Evolutionary conservation across 2,113 vertebrate species (phyloP), one percentile per base, ranked within the genome.

Genomic region (Heterocephalus glaber): DNA sequence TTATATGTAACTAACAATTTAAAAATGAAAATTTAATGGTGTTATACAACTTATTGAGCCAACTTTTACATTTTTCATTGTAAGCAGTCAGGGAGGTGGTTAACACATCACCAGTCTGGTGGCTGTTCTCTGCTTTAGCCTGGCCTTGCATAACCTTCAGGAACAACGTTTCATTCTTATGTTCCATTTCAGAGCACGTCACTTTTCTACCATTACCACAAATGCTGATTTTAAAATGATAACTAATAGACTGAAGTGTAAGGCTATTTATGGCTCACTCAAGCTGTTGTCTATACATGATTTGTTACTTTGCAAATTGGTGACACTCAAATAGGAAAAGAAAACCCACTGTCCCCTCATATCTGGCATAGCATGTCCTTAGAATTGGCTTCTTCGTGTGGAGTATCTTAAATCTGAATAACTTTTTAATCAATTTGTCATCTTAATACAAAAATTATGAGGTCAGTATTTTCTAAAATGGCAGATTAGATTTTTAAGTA

Each of bases 271-370:
- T 13, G 60, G 14, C 38, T 81, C 0, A 89, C 30, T 68, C 35
- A 81, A 70, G 54, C 60, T 86, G 2, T 76, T 56, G 47, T 70
- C 24, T 86, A 0, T 24, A 2, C 3, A 41, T 63, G 38, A 90
- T 88, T 96, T 92, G 26, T 86, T 96, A 61, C 90, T 97, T 95
- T 68, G 7, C 54, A 94, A 35, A 80, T n/a, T 49, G 16, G 66
- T 82, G n/a, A 20, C 79, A 90, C 60, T 77, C 10, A 86, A 49
- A 86, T 93, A 68, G 65, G 86, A 0, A 30, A 88, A 93, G 90
- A 98, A 96, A 93, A 97, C 92, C 52, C 96, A 88, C 89, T 91
- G 61, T 81, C 85, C 74, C 94, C 95, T 89, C 93, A 94, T 97
- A 94, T 89, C 22, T 81, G 19, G 4, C 35, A 49, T 56, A 82